phyloP scores from a whole-genome alignment of 2,113 vertebrate genomes.

The Struthio camelus region DNA sequence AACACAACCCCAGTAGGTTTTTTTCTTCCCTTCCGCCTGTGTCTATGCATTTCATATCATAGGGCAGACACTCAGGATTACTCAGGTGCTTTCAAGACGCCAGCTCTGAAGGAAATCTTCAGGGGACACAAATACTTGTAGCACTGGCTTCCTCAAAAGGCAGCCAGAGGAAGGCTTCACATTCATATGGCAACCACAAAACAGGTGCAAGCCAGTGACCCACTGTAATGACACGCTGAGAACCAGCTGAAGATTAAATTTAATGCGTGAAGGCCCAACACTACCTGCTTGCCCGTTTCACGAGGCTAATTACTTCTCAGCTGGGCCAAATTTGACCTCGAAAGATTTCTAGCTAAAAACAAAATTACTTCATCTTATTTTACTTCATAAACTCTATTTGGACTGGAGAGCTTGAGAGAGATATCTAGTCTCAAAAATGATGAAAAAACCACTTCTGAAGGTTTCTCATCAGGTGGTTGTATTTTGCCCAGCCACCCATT shows the following conservation, averaged over 20 bases:
- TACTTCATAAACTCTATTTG: slow-evolving; percentile 9
- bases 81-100: neutral
- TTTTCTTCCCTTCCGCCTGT: neutral
- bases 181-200: neutral
- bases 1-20: neutral
- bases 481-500: slow-evolving; percentile 67
- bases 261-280: neutral
- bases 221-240: neutral
- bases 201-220: neutral
- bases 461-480: slow-evolving; percentile 64
- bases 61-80: neutral
- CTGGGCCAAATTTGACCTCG: neutral
- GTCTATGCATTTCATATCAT: neutral
- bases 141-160: neutral
- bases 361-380: slow-evolving; percentile 55
- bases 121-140: no score
- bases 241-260: neutral
- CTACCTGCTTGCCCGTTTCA: neutral
- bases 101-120: neutral
- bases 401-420: slow-evolving; percentile 27
- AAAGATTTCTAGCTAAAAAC: neutral
- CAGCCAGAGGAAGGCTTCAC: neutral
- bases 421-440: slow-evolving; percentile 47
- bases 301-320: neutral
- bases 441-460: slow-evolving; percentile 56